phyloP scores from a whole-genome alignment of 2,888 invertebrate genomes.

The Tiliacea aurago region DNA sequence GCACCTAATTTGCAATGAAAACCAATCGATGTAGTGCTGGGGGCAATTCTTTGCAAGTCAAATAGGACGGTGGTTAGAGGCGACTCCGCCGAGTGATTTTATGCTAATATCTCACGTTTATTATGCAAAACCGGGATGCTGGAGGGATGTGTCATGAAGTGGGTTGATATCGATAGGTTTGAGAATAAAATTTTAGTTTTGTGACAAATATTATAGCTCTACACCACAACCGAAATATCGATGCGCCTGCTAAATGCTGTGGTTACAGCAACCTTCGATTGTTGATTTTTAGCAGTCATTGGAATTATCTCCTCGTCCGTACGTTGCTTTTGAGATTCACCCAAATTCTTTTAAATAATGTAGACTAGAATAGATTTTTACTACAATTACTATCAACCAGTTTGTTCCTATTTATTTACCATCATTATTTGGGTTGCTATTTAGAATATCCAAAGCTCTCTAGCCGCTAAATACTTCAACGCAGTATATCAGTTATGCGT shows the following conservation, averaged over 20 bases:
- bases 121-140: slow-evolving; percentile 82
- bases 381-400: no score
- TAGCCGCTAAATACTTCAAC: no score
- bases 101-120: slow-evolving; percentile 86
- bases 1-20: slow-evolving; percentile 73
- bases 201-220: no score
- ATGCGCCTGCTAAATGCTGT: neutral
- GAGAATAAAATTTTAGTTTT: neutral
- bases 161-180: slow-evolving; percentile 34
- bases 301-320: neutral
- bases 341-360: no score
- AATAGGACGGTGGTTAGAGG: slow-evolving; percentile 82
- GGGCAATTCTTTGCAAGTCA: slow-evolving; percentile 87
- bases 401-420: no score
- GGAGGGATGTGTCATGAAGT: slow-evolving; percentile 60
- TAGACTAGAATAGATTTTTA: no score
- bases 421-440: no score
- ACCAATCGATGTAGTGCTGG: slow-evolving; percentile 72
- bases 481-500: no score
- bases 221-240: neutral
- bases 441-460: no score
- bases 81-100: slow-evolving; percentile 81
- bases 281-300: neutral
- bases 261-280: neutral
- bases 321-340: neutral